A percentile compares a stretch with the other conserved stretches of the same genome.
phyloP scores from a whole-genome alignment of 2,888 invertebrate genomes.

The Pyralis farinalis region DNA sequence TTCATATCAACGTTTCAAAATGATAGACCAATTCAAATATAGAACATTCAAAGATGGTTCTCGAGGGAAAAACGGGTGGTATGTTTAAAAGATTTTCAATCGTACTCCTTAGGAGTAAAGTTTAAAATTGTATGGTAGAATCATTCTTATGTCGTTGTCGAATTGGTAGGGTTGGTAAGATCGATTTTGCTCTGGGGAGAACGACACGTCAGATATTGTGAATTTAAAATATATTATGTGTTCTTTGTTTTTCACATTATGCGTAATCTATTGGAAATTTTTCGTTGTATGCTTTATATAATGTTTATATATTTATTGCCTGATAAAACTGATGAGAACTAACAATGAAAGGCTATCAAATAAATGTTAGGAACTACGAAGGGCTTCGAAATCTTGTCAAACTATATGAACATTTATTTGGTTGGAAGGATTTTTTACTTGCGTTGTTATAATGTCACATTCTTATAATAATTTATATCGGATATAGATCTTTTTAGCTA shows the following conservation, averaged over 20 bases:
- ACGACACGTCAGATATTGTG: conserved; percentile 47
- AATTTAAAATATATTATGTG: conserved; percentile 32
- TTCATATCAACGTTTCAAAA: conserved; percentile 28
- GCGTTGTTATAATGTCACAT: no score
- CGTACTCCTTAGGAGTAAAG: conserved; percentile 16
- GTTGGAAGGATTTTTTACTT: no score
- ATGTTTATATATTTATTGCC: no score
- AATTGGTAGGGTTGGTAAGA: conserved; percentile 35
- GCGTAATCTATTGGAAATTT: no score
- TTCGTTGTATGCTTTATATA: no score
- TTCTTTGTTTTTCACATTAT: conserved; percentile 11
- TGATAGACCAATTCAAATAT: conserved; percentile 73
- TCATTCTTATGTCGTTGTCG: conserved; percentile 37
- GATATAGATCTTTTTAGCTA: no score
- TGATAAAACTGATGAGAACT: no score
- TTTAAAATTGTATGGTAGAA: conserved; percentile 28
- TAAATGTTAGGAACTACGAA: no score
- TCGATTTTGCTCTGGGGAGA: conserved; percentile 75
- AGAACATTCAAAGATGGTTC: conserved; percentile 75
- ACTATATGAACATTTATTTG: no score
- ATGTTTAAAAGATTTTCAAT: conserved; percentile 33
- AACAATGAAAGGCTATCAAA: no score
- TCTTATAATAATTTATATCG: no score
- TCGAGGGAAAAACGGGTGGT: conserved; percentile 68
- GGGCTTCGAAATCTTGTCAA: no score